Evolutionary conservation across 2,888 invertebrate genomes (phyloP).

Genomic region (Panzeria rudis): DNA sequence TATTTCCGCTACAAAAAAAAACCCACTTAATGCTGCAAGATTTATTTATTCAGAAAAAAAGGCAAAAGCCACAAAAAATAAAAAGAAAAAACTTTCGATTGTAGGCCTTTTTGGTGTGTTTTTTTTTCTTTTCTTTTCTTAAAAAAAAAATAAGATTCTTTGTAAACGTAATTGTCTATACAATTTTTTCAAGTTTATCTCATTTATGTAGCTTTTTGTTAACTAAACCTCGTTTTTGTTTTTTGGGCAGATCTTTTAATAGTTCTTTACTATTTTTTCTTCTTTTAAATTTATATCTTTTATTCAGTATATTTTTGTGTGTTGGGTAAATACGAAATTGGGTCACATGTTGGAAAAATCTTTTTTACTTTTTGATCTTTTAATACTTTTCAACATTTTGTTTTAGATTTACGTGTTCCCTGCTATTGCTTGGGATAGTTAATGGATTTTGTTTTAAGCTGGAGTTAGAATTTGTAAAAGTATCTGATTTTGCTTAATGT

Average conservation of each 20-base stretch:
- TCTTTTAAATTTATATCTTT: neutral
- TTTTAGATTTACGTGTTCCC: constrained; percentile 19
- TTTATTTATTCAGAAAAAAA: constrained; percentile 2
- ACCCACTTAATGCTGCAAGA: neutral
- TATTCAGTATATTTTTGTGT: constrained; percentile 56
- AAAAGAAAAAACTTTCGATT: constrained; percentile 72
- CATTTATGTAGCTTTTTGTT: constrained; percentile 17
- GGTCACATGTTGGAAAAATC: constrained; percentile 80
- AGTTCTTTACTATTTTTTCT: constrained; percentile 49
- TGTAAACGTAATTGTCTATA: constrained; percentile 51
- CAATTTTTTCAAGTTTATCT: constrained; percentile 35
- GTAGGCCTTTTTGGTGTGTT: constrained; percentile 51
- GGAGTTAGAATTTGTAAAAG: constrained; percentile 37
- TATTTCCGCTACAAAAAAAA: constrained; percentile 45
- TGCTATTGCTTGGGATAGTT: constrained; percentile 23
- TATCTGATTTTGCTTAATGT: constrained; percentile 60
- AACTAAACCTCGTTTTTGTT: constrained; percentile 42
- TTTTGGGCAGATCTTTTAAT: constrained; percentile 30
- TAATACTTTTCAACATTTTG: constrained; percentile 38
- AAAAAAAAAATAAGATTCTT: constrained; percentile 30
- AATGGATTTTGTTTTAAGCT: constrained; percentile 41
- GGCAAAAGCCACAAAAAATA: neutral
- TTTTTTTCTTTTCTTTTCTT: neutral
- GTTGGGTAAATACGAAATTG: constrained; percentile 78
- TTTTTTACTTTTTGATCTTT: constrained; percentile 40